These are phyloP conservation scores for Platerodrilus igneus DNA, from an alignment of 2,888 invertebrate species.

Conservation along the genomic window DNA sequence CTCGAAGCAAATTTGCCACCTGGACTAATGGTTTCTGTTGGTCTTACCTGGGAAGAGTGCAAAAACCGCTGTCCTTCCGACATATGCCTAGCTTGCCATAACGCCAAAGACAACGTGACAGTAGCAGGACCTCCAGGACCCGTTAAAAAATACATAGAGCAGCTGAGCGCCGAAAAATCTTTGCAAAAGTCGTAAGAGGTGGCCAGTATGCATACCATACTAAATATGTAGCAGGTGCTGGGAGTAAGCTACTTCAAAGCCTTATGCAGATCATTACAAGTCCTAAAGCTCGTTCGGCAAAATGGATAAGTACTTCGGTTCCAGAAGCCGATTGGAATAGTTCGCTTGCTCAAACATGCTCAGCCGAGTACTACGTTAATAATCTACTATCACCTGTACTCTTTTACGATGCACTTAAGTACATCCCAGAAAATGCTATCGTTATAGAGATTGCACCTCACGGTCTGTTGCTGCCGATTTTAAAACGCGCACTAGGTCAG, in stretches of 20 bases:
- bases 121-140: conserved; percentile 79
- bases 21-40: too few species aligned
- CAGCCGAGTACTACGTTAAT: conserved; percentile 92
- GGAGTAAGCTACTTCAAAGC: too few species aligned
- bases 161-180: too few species aligned
- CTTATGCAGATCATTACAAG: too few species aligned
- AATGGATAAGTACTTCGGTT: conserved; percentile 94
- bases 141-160: conserved; percentile 62
- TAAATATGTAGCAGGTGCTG: too few species aligned
- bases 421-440: conserved; percentile 85
- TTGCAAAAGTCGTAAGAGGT: too few species aligned
- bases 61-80: conserved; percentile 68
- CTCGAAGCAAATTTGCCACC: too few species aligned
- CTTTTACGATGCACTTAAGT: too few species aligned
- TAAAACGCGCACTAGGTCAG: conserved; percentile 65
- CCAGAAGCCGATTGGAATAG: too few species aligned
- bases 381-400: too few species aligned
- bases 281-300: conserved; percentile 70
- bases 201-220: conserved; percentile 86
- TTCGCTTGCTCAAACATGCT: conserved; percentile 73
- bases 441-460: conserved; percentile 89
- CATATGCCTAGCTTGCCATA: conserved; percentile 89
- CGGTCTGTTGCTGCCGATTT: too few species aligned
- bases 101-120: conserved; percentile 90
- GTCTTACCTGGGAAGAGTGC: conserved; percentile 81